phyloP scores from a whole-genome alignment of 2,797 vertebrate genomes.

The Nyctalus aviator region DNA sequence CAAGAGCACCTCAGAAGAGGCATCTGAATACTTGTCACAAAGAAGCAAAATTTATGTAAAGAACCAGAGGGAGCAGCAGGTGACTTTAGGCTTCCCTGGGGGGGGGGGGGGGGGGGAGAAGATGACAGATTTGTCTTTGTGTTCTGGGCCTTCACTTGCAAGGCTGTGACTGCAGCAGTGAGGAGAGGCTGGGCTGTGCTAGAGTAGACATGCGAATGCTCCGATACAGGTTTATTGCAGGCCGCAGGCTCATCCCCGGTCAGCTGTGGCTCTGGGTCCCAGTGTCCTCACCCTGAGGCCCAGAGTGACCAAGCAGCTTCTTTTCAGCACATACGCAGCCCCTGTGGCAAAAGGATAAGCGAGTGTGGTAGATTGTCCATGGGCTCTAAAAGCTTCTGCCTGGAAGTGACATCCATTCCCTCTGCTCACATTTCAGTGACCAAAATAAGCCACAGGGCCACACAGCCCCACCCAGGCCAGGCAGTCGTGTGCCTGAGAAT shows the following conservation, averaged over 20 bases:
- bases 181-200: neutral
- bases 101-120: neutral
- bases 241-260: neutral
- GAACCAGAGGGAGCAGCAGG: neutral
- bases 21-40: slow-evolving; percentile 62
- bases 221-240: neutral
- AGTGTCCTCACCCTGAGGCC: neutral
- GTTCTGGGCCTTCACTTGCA: neutral
- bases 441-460: neutral
- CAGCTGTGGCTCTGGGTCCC: neutral
- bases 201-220: neutral
- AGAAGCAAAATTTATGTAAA: slow-evolving; percentile 26
- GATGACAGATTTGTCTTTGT: neutral
- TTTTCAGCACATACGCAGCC: neutral
- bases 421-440: neutral
- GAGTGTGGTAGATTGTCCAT: rapidly evolving
- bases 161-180: neutral
- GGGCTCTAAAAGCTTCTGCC: neutral
- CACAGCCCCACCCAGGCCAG: neutral
- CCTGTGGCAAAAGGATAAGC: neutral
- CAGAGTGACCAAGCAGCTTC: neutral
- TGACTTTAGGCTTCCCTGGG: slow-evolving; percentile 20
- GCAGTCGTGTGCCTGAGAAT: neutral
- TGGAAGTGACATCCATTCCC: neutral
- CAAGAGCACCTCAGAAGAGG: slow-evolving; percentile 58